phyloP scores from a whole-genome alignment of 2,113 vertebrate species.

The Pao palembangensis region DNA sequence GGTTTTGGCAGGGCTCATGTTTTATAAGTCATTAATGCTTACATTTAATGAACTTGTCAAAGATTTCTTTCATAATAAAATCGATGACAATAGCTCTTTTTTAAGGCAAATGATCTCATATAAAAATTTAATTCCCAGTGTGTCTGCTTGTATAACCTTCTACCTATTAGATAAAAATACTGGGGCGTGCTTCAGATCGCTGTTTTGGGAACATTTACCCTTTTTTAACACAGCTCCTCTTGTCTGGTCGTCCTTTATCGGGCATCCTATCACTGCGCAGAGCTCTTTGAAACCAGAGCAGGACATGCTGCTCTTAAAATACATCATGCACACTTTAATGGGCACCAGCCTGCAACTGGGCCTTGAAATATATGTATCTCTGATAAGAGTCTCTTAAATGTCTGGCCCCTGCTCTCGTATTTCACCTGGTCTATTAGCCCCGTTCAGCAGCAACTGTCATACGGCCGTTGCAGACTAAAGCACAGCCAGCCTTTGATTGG shows the following conservation, averaged over 20 bases:
- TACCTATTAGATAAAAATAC: not conserved
- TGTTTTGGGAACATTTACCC: constrained; percentile 5
- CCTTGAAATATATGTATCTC: constrained; percentile 74
- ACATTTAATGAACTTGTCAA: too few species aligned
- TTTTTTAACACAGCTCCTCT: constrained; percentile 22
- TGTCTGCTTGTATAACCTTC: not conserved
- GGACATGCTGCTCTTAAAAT: constrained; percentile 73
- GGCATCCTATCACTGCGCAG: constrained; percentile 69
- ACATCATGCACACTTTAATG: constrained; percentile 69
- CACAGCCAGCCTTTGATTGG: constrained; percentile 50
- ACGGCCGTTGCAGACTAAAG: constrained; percentile 27
- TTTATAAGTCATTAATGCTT: too few species aligned
- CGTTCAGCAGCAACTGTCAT: constrained; percentile 65
- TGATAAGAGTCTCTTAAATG: constrained; percentile 69
- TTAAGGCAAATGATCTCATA: too few species aligned
- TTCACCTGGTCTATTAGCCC: constrained; percentile 70
- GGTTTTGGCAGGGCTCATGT: too few species aligned
- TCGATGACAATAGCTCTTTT: too few species aligned
- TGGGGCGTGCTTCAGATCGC: not conserved
- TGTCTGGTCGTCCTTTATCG: constrained; percentile 64
- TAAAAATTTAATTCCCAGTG: too few species aligned
- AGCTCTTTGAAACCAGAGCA: constrained; percentile 68
- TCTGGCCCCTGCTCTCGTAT: constrained; percentile 53
- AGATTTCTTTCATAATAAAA: too few species aligned
- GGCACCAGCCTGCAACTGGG: constrained; percentile 54